These are phyloP conservation scores for Ochotona curzoniae DNA, from an alignment of 2,113 vertebrate species.

Conservation along the genomic window DNA sequence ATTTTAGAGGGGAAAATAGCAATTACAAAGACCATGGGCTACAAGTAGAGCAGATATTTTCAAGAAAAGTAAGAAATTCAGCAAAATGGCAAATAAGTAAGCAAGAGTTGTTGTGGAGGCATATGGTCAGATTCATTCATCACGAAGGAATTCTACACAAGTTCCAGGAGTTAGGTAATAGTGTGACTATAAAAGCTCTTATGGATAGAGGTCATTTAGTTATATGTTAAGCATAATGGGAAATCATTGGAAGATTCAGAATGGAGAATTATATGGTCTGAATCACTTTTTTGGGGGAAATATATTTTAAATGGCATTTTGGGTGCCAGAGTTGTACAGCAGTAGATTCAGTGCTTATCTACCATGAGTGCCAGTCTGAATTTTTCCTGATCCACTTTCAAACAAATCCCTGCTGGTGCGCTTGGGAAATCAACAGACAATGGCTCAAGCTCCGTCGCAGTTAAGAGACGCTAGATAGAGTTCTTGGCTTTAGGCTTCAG, in stretches of 20 bases:
- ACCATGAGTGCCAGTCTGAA: too few relatives aligned
- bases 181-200: background rate
- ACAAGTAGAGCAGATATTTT: background rate
- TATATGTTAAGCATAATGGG: background rate
- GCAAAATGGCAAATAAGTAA: background rate
- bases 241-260: background rate
- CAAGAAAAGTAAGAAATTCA: background rate
- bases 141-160: background rate
- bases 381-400: too few relatives aligned
- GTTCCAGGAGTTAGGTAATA: background rate
- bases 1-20: background rate
- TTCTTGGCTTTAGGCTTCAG: too few relatives aligned
- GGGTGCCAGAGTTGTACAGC: too few relatives aligned
- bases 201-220: background rate
- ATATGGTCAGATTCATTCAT: too few relatives aligned
- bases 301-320: background rate
- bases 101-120: background rate
- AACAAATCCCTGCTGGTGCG: too few relatives aligned
- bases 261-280: background rate
- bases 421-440: too few relatives aligned
- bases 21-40: background rate
- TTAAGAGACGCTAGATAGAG: too few relatives aligned
- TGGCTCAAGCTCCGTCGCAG: too few relatives aligned
- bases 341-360: too few relatives aligned
- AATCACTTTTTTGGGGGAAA: background rate